Evolutionary conservation across 2,888 invertebrate species (phyloP).

Genomic region (Leptopilina myrica): DNA sequence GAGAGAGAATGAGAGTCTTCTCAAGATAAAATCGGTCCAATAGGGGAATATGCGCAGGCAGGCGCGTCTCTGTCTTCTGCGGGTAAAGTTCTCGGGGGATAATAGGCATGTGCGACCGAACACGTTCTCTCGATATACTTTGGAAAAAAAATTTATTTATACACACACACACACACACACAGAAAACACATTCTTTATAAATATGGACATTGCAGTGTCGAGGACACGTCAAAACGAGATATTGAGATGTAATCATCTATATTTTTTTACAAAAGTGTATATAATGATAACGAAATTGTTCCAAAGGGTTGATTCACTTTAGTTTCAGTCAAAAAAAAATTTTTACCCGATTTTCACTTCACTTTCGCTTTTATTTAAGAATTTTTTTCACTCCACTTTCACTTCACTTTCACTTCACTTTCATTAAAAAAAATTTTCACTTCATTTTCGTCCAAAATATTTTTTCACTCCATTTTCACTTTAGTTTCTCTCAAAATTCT

Average conservation of each 20-base stretch:
- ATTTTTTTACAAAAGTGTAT: background rate
- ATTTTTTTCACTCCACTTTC: no score
- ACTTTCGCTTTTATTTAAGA: no score
- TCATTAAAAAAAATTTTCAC: no score
- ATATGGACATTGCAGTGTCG: background rate
- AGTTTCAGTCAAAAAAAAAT: no score
- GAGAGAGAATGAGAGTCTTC: background rate
- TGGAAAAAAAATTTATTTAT: no score
- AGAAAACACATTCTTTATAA: background rate
- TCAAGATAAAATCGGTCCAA: constrained; percentile 39
- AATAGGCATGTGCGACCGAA: constrained; percentile 15
- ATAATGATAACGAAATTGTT: no score
- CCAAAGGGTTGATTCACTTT: no score
- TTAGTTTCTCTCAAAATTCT: no score
- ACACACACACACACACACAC: background rate
- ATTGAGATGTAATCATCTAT: constrained; percentile 27
- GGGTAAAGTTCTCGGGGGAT: constrained; percentile 37
- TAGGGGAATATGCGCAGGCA: constrained; percentile 10
- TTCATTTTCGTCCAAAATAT: no score
- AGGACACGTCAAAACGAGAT: constrained; percentile 8
- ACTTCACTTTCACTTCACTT: no score
- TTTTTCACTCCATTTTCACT: no score
- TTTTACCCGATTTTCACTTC: no score
- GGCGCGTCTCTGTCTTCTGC: constrained; percentile 4
- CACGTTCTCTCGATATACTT: constrained; percentile 2